Evolutionary conservation across 2,797 vertebrate genomes (phyloP).

Genomic region (Etheostoma perlongum): DNA sequence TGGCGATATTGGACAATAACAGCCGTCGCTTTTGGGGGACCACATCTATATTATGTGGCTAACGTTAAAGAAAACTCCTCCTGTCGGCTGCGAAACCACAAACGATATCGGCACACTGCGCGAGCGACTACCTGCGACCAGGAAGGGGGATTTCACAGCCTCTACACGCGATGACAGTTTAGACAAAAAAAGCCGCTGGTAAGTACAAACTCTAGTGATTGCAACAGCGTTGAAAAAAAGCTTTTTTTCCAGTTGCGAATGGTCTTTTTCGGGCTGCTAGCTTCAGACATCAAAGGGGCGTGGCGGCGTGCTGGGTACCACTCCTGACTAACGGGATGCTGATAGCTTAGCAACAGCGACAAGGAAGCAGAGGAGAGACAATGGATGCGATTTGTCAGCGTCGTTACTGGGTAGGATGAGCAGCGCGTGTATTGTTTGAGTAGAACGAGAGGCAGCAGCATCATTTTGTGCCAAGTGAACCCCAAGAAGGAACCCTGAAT

Average conservation of each 20-base stretch:
- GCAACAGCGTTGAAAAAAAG: slow-evolving; percentile 17
- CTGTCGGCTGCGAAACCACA: slow-evolving; percentile 48
- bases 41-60: slow-evolving; percentile 80
- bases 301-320: slow-evolving; percentile 77
- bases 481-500: slow-evolving; percentile 46
- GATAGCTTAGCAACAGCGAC: slow-evolving; percentile 82
- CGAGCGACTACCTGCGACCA: slow-evolving; percentile 56
- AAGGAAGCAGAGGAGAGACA: slow-evolving; percentile 65
- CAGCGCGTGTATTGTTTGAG: slow-evolving; percentile 26
- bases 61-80: slow-evolving; percentile 52
- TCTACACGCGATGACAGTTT: slow-evolving; percentile 73
- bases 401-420: slow-evolving; percentile 60
- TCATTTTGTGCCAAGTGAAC: slow-evolving; percentile 45
- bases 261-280: slow-evolving; percentile 43
- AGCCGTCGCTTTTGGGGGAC: slow-evolving; percentile 71
- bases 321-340: slow-evolving; percentile 74
- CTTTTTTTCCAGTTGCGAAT: slow-evolving; percentile 16
- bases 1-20: slow-evolving; percentile 86
- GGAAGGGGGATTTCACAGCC: slow-evolving; percentile 50
- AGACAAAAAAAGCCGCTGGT: slow-evolving; percentile 72
- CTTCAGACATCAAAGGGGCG: slow-evolving; percentile 74
- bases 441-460: slow-evolving; percentile 1
- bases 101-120: slow-evolving; percentile 43
- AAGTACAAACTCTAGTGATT: slow-evolving; percentile 56
- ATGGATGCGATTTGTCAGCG: slow-evolving; percentile 67